These are phyloP conservation scores for Rhopalosiphum nymphaeae DNA, from an alignment of 2,888 invertebrate species.

Conservation along the genomic window DNA sequence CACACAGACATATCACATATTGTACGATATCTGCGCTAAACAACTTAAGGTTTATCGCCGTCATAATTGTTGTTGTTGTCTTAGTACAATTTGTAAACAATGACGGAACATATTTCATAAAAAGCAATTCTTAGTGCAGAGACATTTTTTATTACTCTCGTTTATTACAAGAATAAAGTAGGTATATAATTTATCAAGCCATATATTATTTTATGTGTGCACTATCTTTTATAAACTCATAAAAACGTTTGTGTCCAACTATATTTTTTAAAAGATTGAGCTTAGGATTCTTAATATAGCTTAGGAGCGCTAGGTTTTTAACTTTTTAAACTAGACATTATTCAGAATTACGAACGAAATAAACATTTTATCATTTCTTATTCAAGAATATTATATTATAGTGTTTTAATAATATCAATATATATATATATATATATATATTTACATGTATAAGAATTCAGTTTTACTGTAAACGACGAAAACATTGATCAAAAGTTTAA, in stretches of 20 bases:
- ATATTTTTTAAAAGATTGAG: not conserved
- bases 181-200: not conserved
- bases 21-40: not conserved
- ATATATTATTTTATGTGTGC: not conserved
- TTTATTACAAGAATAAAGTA: not conserved
- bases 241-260: not conserved
- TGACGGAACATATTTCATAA: not conserved
- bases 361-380: not conserved
- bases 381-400: not conserved
- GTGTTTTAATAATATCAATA: too few relatives aligned
- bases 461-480: too few relatives aligned
- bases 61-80: not conserved
- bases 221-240: not conserved
- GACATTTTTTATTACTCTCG: constrained; percentile 15
- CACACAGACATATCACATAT: not conserved
- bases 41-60: not conserved
- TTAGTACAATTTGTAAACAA: constrained; percentile 9
- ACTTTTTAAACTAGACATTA: not conserved
- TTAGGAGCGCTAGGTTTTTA: not conserved
- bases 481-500: too few relatives aligned
- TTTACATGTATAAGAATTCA: too few relatives aligned
- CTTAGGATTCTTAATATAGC: not conserved
- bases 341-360: not conserved
- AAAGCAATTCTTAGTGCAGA: not conserved
- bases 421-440: too few relatives aligned